Base-by-base conservation (phyloP, 2,797 vertebrate genomes). In the Sebastes itinus region DNA sequence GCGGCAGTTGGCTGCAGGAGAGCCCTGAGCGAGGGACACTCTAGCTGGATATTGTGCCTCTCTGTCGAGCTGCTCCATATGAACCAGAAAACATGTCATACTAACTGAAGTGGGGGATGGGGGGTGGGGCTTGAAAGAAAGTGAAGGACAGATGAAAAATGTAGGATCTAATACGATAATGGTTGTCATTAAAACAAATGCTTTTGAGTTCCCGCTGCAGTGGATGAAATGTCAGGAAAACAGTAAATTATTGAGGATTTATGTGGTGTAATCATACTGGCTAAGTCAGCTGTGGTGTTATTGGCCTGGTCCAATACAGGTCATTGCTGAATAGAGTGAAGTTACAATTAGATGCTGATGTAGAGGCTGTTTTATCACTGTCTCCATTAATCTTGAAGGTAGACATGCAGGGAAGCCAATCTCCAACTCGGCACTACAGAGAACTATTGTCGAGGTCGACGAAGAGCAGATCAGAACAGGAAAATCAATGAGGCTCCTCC, bases 1-100 rank as follows among this genome's bases (percentile, higher is more conserved):
- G 71, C 35, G 38, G 66, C 81, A 79, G 72, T 65, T 60, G 72
- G 82, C 83, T 72, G 28, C 70, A 63, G 46, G 46, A 33, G 68
- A 81, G 76, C 76, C 78, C 69, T 23, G 49, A 75, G 77, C 22
- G 4, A 74, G 56, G 61, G 12, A 32, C 64, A 27, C 13, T 64
- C 59, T 68, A 59, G 67, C 72, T 74, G 42, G 74, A 46, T 60
- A 49, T n/a, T 71, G 11, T 18, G 20, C 38, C 25, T 54, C 64
- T 81, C 74, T 32, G 18, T 62, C 23, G 23, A 30, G 28, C n/a
- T 81, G 55, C 72, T 81, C 58, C n/a, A 75, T 54, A 46, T 52
- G 35, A 68, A 61, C 61, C 66, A 77, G 67, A 69, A 72, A 56
- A 72, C 66, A 72, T 77, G 35, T 28, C 59, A 18, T 5, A 62